Percentiles rank a stretch among this genome's conserved stretches.
Evolutionary conservation across 35 echinoderm and acorn worm genomes (phyloP).

Genomic region (Lytechinus variegatus): DNA sequence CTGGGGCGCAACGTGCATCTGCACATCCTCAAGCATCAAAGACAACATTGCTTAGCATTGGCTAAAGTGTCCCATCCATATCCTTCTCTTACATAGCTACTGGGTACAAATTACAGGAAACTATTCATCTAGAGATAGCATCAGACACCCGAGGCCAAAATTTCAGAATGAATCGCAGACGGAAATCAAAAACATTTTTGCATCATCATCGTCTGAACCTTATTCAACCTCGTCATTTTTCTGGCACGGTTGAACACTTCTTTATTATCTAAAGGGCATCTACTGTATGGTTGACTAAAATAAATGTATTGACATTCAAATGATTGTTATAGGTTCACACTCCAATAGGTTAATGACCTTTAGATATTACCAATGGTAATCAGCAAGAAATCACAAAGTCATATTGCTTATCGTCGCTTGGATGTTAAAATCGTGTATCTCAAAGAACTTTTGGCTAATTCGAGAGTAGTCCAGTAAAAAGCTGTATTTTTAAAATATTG

Average conservation of each 20-base stretch:
- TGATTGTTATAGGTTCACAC: neutral
- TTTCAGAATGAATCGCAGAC: neutral
- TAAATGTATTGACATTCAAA: neutral
- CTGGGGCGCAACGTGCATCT: neutral
- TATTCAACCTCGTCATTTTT: neutral
- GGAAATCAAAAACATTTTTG: neutral
- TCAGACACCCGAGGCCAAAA: neutral
- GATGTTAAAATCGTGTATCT: no score
- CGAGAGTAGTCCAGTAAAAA: no score
- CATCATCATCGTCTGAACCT: neutral
- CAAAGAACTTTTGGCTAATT: no score
- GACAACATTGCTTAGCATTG: neutral
- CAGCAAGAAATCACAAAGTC: no score
- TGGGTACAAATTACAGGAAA: neutral
- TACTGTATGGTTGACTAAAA: neutral
- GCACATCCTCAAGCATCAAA: neutral
- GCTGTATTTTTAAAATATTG: no score
- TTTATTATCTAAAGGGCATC: neutral
- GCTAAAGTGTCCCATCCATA: neutral
- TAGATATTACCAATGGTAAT: neutral
- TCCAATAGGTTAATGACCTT: neutral
- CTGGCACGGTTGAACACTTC: neutral
- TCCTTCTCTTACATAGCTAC: neutral
- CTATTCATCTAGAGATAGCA: neutral
- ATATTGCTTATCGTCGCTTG: no score